These are phyloP conservation scores for Neosilurus mollespiculum DNA, from an alignment of 2,797 vertebrate species.

Conservation along the genomic window DNA sequence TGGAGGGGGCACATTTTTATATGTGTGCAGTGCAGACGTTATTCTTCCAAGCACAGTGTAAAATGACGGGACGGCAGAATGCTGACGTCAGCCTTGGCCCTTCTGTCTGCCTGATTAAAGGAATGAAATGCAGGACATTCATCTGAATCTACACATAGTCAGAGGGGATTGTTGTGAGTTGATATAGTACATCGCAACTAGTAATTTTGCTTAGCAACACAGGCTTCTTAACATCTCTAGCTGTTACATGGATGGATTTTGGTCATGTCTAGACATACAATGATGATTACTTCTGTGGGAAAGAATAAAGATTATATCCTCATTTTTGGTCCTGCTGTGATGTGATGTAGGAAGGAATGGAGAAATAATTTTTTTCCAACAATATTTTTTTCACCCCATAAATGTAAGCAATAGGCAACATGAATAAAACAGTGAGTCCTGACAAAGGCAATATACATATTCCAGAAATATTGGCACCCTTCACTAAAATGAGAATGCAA, in stretches of 20 bases:
- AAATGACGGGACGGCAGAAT: background rate
- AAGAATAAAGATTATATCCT: background rate
- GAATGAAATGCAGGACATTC: background rate
- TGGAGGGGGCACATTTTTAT: background rate
- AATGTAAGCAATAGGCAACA: background rate
- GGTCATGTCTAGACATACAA: background rate
- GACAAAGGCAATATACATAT: background rate
- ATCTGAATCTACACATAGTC: background rate
- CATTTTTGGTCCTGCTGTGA: background rate
- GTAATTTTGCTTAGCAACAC: background rate
- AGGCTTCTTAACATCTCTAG: background rate
- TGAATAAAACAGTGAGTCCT: background rate
- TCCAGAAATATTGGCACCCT: background rate
- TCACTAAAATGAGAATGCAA: background rate
- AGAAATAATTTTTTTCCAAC: background rate
- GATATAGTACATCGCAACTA: background rate
- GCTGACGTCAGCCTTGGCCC: background rate
- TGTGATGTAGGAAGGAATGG: background rate
- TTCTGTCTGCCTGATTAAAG: conserved; percentile 5
- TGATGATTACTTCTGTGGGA: background rate
- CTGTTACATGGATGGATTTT: background rate
- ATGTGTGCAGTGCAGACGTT: background rate
- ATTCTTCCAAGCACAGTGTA: background rate
- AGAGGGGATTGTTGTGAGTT: background rate
- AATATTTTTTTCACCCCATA: background rate